These are phyloP conservation scores for Paraescarpia echinospica DNA, from an alignment of 1,140 invertebrate species.

Conservation along the genomic window DNA sequence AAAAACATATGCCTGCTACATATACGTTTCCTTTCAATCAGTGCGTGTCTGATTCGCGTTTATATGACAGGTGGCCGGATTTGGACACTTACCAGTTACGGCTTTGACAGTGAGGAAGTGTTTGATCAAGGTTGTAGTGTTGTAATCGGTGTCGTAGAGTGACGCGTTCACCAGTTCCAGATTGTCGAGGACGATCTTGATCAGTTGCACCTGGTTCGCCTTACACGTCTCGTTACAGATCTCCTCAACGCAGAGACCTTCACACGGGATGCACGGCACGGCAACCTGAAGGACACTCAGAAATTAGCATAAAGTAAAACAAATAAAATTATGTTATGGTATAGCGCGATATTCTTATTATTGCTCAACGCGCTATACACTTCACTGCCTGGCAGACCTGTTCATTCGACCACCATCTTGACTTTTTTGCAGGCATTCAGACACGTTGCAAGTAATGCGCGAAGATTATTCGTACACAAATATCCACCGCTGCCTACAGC, in stretches of 20 bases:
- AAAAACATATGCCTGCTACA: too few species aligned
- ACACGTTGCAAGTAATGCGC: too few species aligned
- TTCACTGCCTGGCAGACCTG: too few species aligned
- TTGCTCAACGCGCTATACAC: too few species aligned
- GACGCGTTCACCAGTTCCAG: neutral
- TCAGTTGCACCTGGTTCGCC: neutral
- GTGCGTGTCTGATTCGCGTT: neutral
- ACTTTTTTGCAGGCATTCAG: too few species aligned
- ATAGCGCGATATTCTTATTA: too few species aligned
- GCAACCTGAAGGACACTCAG: neutral
- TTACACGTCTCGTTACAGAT: neutral
- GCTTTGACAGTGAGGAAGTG: neutral
- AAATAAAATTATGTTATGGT: neutral
- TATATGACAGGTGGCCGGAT: neutral
- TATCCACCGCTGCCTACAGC: too few species aligned
- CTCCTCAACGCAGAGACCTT: neutral
- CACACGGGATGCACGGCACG: neutral
- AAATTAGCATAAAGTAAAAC: neutral
- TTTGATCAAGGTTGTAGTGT: neutral
- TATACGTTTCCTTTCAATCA: too few species aligned
- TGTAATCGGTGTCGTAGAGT: neutral
- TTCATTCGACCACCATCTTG: too few species aligned
- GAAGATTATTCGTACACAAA: too few species aligned
- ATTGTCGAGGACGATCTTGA: neutral
- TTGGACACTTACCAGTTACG: neutral